A percentile compares a stretch with the other conserved stretches of the same genome.
phyloP scores from a whole-genome alignment of 2,888 invertebrate species.

The Trissolcus japonicus region DNA sequence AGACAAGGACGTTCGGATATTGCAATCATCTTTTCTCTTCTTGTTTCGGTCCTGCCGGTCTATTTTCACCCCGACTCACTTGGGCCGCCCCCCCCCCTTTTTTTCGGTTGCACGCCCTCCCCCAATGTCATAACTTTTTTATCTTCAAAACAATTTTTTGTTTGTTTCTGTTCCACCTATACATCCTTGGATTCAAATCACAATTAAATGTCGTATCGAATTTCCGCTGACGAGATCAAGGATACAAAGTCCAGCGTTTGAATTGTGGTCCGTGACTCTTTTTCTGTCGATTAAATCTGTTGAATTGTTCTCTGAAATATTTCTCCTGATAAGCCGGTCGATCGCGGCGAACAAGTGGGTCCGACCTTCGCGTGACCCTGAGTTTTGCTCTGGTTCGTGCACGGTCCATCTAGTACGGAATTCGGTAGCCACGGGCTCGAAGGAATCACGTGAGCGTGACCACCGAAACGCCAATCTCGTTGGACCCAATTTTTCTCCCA shows the following conservation, averaged over 20 bases:
- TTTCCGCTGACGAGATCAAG: too few species aligned
- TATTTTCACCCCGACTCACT: conserved; percentile 13
- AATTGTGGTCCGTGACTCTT: too few species aligned
- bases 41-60: conserved; percentile 20
- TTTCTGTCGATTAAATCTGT: too few species aligned
- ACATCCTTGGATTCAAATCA: too few species aligned
- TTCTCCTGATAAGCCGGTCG: too few species aligned
- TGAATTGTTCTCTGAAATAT: too few species aligned
- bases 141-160: neutral
- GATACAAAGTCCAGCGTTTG: too few species aligned
- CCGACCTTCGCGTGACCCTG: conserved; percentile 55
- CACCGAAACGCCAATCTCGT: neutral
- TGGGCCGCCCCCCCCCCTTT: too few species aligned
- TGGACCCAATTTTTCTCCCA: neutral
- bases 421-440: conserved; percentile 70
- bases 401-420: conserved; percentile 78
- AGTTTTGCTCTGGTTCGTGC: conserved; percentile 43
- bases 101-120: too few species aligned
- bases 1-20: conserved; percentile 50
- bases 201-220: too few species aligned
- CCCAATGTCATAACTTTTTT: conserved; percentile 10
- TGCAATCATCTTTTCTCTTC: conserved; percentile 38
- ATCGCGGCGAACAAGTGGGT: conserved; percentile 13
- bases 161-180: too few species aligned
- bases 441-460: conserved; percentile 67